Evolutionary conservation across 2,888 invertebrate genomes (phyloP).

Genomic region (Alviniconcha strummeri): DNA sequence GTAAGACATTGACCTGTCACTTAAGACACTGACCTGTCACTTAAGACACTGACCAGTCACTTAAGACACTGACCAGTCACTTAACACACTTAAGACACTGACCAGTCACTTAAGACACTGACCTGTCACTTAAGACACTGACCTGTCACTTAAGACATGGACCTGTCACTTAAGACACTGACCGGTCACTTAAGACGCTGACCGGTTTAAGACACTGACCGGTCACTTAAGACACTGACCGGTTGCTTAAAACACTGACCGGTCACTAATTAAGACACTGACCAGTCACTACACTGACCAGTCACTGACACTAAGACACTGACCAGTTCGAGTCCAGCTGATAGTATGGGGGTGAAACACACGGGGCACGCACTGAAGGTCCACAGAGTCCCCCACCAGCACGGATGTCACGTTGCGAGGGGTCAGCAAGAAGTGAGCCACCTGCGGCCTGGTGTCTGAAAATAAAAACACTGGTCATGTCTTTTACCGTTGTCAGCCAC

Average conservation of each 20-base stretch:
- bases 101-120: neutral
- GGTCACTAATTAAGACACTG: neutral
- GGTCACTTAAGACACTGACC: neutral
- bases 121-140: neutral
- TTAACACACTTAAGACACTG: neutral
- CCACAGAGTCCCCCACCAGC: neutral
- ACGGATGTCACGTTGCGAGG: neutral
- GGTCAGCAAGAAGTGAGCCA: too few relatives aligned
- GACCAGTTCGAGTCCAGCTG: neutral
- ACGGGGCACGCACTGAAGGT: neutral
- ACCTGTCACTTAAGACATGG: neutral
- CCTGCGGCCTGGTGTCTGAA: too few relatives aligned
- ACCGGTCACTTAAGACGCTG: neutral
- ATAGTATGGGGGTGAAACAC: neutral
- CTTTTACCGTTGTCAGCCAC: too few relatives aligned
- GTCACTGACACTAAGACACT: neutral
- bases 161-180: neutral
- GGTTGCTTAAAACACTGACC: neutral
- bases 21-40: neutral
- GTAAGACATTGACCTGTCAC: too few relatives aligned
- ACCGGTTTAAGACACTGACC: neutral
- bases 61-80: too few relatives aligned
- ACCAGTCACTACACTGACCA: neutral
- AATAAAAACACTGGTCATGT: too few relatives aligned
- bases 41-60: too few relatives aligned